Evolutionary conservation across 1,140 invertebrate species (phyloP), one percentile per base, ranked within the genome.

Genomic region (Drosophila virilis): DNA sequence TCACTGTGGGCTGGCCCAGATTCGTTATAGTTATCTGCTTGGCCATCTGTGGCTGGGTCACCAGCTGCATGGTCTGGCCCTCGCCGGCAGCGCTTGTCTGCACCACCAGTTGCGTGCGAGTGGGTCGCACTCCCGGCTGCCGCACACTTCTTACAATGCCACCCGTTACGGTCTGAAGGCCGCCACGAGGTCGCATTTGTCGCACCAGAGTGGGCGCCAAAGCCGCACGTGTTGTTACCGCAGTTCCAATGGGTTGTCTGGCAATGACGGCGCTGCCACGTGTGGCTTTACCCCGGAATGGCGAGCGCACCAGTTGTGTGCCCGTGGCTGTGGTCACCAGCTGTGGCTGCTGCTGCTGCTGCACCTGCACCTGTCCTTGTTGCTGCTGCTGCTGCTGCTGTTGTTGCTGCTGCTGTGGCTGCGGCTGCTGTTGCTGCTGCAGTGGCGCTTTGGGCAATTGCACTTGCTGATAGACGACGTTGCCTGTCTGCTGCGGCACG

Each of bases 401-500:
- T 2, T 43, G 77, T 2, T 57, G 65, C 8, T 61, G 74, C 3
- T 40, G 32, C 17, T 55, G 66, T 6, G 52, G 77, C 10, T 76
- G 69, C 8, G 61, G 72, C 10, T 74, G 80, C 28, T 73, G 69
- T 7, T 66, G 80, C 15, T 70, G 73, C 8, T 67, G 77, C 8
- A 75, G 40, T 4, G 67, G 77, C 1, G 76, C 40, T 37, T 86
- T 89, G 6, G 83, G 89, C 42, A 82, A 67, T 7, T 90, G 85
- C 13, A 90, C 55, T 42, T 90, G 85, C 50, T 90, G 85, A 46
- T 81, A 90, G 13, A 90, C 78, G 2, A 90, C 85, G 43, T 90
- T 90, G 22, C 73, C 74, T 1, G 75, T 64, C 8, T 77, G 86
- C 59, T 86, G 86, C 1, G 81, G 80, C n/a, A 85, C 86, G 0